Evolutionary conservation across 2,888 invertebrate species (phyloP).

Genomic region (Cyaniris semiargus): DNA sequence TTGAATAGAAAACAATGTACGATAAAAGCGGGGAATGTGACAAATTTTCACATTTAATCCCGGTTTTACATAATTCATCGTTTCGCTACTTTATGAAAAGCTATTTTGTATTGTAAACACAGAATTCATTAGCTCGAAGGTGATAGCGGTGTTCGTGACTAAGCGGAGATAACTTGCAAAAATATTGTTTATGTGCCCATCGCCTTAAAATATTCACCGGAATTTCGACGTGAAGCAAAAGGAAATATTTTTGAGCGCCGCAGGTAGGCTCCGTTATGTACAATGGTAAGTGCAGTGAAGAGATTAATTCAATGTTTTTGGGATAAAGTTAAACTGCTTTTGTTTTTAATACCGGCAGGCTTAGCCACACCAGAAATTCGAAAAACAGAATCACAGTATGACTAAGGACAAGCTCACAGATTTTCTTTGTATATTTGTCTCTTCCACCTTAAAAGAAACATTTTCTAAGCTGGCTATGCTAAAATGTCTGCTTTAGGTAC

Average conservation of each 20-base stretch:
- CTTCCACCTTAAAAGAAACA: no score
- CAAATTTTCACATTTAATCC: slow-evolving; percentile 38
- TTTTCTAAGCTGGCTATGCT: no score
- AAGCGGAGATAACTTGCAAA: slow-evolving; percentile 41
- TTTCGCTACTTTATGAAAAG: slow-evolving; percentile 57
- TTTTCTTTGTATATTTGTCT: no score
- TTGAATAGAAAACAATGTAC: slow-evolving; percentile 10
- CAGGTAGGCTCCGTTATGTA: slow-evolving; percentile 17
- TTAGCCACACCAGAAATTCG: background rate
- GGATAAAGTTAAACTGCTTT: background rate
- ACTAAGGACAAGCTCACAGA: no score
- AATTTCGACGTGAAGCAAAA: slow-evolving; percentile 23
- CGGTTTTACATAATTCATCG: slow-evolving; percentile 37
- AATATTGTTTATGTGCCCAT: slow-evolving; percentile 35
- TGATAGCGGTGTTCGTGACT: slow-evolving; percentile 59
- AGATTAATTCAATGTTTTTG: background rate
- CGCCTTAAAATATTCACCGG: slow-evolving; percentile 31
- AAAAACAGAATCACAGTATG: background rate
- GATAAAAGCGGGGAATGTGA: slow-evolving; percentile 18
- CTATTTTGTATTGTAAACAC: slow-evolving; percentile 72
- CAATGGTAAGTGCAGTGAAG: background rate
- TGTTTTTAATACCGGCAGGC: background rate
- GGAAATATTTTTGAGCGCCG: slow-evolving; percentile 24
- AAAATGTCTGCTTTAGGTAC: no score
- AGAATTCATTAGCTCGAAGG: slow-evolving; percentile 65